A percentile compares a stretch with the other conserved stretches of the same genome.
Evolutionary conservation across 2,113 vertebrate species (phyloP).

Genomic region (Elaphurus davidianus): DNA sequence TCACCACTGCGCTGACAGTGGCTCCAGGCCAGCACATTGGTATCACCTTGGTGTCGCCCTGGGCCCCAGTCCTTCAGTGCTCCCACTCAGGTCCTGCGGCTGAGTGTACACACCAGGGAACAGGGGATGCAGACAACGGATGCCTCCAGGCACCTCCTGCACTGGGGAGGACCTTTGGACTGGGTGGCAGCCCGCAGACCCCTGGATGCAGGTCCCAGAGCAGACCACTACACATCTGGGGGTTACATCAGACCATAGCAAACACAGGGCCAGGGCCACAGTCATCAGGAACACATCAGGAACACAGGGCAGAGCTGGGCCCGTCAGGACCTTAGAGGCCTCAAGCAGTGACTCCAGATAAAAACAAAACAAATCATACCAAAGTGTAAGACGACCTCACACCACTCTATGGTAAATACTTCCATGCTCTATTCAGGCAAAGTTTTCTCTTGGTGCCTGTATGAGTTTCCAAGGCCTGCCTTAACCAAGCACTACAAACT

Average conservation of each 20-base stretch:
- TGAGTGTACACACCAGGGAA: background rate
- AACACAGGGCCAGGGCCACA: background rate
- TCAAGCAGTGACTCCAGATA: background rate
- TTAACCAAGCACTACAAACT: background rate
- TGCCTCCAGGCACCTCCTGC: background rate
- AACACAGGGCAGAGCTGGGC: background rate
- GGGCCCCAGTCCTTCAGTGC: background rate
- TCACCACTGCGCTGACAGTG: accelerated
- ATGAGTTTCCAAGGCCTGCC: background rate
- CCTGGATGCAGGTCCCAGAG: background rate
- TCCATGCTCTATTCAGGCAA: background rate
- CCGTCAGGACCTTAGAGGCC: background rate
- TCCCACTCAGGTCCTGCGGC: background rate
- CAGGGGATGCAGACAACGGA: accelerated
- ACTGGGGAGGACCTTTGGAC: accelerated
- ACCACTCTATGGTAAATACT: accelerated
- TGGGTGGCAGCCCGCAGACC: background rate
- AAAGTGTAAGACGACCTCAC: accelerated
- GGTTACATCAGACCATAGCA: accelerated
- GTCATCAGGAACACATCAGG: no score
- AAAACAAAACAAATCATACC: background rate
- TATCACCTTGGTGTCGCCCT: background rate
- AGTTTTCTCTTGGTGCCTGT: background rate
- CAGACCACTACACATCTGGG: background rate
- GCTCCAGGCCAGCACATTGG: background rate